Evolutionary conservation across 2,113 vertebrate species (phyloP).

Genomic region (Ictalurus furcatus): DNA sequence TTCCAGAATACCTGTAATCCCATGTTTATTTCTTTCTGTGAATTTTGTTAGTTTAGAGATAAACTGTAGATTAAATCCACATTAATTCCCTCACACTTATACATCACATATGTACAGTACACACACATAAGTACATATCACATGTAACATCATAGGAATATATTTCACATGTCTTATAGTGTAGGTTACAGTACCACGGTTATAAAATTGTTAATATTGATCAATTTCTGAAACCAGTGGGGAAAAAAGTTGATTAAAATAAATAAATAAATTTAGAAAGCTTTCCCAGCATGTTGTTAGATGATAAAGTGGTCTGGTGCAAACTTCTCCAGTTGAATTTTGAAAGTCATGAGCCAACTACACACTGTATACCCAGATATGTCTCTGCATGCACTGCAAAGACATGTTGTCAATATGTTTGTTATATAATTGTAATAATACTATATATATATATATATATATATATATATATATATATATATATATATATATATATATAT

Average conservation of each 20-base stretch:
- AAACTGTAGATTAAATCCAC: not conserved
- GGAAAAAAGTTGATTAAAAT: not conserved
- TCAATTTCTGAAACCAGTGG: not conserved
- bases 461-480: no score
- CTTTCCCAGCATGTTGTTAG: not conserved
- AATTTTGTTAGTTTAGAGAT: not conserved
- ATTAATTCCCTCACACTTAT: not conserved
- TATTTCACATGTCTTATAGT: not conserved
- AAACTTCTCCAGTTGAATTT: no score
- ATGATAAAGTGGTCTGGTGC: no score
- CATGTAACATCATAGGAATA: not conserved
- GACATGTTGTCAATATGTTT: not conserved
- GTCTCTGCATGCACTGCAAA: not conserved
- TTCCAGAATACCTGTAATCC: not conserved
- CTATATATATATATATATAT: no score
- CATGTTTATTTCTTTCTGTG: not conserved
- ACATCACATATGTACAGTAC: no score
- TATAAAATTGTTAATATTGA: not conserved
- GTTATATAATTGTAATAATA: not conserved
- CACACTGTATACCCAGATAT: not conserved
- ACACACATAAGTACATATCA: not conserved
- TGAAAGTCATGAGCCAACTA: not conserved
- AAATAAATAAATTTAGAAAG: not conserved
- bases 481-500: no score
- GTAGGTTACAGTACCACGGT: no score